phyloP scores from a whole-genome alignment of 2,113 vertebrate species.

The Miniopterus natalensis region DNA sequence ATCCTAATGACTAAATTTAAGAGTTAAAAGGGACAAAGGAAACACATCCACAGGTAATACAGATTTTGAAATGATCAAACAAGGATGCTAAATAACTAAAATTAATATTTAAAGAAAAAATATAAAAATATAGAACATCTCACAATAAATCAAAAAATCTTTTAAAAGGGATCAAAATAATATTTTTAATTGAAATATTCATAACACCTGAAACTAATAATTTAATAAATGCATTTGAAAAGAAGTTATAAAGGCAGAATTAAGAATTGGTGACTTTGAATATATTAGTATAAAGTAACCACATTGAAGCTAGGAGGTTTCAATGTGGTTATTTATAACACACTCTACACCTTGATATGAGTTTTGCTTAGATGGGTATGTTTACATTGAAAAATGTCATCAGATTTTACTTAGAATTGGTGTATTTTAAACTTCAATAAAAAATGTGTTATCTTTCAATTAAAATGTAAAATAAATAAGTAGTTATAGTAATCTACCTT shows the following conservation, averaged over 20 bases:
- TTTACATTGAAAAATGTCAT: constrained; percentile 24
- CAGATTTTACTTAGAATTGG: neutral
- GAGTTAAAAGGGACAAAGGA: neutral
- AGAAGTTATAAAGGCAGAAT: neutral
- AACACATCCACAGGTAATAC: neutral
- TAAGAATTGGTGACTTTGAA: neutral
- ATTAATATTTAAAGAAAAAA: neutral
- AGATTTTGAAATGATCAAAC: neutral
- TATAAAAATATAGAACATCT: neutral
- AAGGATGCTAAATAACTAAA: neutral
- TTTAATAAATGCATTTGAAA: neutral
- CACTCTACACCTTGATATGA: neutral
- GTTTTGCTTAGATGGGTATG: neutral
- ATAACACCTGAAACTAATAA: neutral
- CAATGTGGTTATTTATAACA: neutral
- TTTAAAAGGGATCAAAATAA: neutral
- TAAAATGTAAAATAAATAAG: neutral
- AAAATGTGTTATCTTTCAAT: neutral
- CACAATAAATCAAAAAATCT: neutral
- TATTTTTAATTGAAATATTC: neutral
- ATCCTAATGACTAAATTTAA: constrained; percentile 19
- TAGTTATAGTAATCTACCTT: neutral
- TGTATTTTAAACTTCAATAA: neutral
- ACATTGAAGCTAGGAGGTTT: neutral
- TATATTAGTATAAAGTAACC: neutral